A percentile compares a stretch with the other conserved stretches of the same genome.
These are phyloP conservation scores for Blera fallax DNA, from an alignment of 2,888 invertebrate species.

Conservation along the genomic window DNA sequence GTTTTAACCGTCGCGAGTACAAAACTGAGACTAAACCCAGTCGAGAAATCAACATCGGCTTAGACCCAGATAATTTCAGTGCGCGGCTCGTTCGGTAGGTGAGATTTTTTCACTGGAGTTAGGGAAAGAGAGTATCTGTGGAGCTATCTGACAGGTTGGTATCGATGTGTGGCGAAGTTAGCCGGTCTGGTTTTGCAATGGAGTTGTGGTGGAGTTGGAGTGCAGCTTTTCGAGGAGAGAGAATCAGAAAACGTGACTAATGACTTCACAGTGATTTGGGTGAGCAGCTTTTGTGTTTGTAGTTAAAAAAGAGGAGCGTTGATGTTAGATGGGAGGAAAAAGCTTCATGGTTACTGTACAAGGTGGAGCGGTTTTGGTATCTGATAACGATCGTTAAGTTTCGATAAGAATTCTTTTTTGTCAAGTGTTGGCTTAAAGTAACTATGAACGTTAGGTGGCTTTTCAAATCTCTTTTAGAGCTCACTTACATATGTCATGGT, in stretches of 20 bases:
- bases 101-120: constrained; percentile 18
- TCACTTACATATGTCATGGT: no score
- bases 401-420: no score
- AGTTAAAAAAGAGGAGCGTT: neutral
- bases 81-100: constrained; percentile 2
- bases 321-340: neutral
- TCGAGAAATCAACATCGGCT: constrained; percentile 43
- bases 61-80: constrained; percentile 57
- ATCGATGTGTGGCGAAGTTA: constrained; percentile 30
- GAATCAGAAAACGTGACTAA: constrained; percentile 49
- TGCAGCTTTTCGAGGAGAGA: neutral
- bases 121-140: constrained; percentile 33
- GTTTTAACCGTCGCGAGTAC: constrained; percentile 47
- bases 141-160: constrained; percentile 59
- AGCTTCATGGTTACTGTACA: constrained; percentile 18
- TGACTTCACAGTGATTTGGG: constrained; percentile 24
- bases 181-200: constrained; percentile 56
- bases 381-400: constrained; percentile 16
- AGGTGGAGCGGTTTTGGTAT: neutral
- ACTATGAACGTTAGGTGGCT: no score
- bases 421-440: no score
- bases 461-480: no score
- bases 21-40: constrained; percentile 62
- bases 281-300: neutral
- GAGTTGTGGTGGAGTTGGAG: constrained; percentile 7